Evolutionary conservation across 2,797 vertebrate genomes (phyloP), one percentile per base, ranked within the genome.

Genomic region (Tinamus major): DNA sequence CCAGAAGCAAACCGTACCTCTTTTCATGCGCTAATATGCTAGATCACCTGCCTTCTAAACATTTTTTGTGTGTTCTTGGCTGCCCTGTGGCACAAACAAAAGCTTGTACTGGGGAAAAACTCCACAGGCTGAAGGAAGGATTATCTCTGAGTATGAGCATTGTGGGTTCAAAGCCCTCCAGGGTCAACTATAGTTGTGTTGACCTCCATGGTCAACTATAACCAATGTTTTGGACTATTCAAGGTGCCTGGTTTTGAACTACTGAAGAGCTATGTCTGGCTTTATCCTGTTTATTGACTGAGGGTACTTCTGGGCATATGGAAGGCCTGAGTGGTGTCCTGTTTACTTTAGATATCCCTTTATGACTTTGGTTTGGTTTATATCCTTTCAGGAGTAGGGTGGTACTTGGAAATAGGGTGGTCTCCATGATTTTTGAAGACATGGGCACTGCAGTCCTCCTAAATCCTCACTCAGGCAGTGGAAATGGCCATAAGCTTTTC

Each of bases 381-480:
- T 21, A 31, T 27, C n/a, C n/a, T 83, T 81, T 81, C 83, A 92
- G 53, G 31, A 53, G 8, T 29, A 37, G 39, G 2, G 17, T 70
- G 35, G 21, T 74, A 14, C 21, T 91, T 93, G 29, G 69, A 63
- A 81, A 79, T 59, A 16, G 16, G 10, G 46, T 81, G 24, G 18
- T 84, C 59, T 67, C 18, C 48, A 27, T 44, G 6, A 13, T 64
- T 74, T 48, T 81, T 67, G 59, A 77, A 35, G 15, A 41, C 49
- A 63, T 48, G 56, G 51, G 63, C 3, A 2, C 13, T 41, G 42
- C 69, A 17, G 16, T 48, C 19, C 26, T 91, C 39, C 64, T 77
- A 84, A 91, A 90, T 81, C 29, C 51, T 81, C 23, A 59, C 75
- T 82, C 53, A 90, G 70, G 48, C 87, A 51, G 21, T 70, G 39